Base-by-base conservation (phyloP, 2,888 invertebrate species). In the Drosophila multiciliata region DNA sequence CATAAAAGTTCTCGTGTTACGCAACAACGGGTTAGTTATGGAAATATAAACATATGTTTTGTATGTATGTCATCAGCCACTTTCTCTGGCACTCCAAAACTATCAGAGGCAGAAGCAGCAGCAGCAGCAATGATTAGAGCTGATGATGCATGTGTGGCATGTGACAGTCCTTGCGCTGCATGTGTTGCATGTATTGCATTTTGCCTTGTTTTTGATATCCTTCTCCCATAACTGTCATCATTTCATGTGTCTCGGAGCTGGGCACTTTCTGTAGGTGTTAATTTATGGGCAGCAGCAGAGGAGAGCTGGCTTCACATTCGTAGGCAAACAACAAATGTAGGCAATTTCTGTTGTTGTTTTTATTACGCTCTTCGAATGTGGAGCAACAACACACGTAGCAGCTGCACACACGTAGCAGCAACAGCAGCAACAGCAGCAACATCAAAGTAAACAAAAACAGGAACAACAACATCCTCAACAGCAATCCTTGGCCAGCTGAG, bases 171-270 rank as follows among this genome's bases (percentile, higher is more conserved):
- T 60, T 29, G 29, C 74, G 79, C 55, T 58, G 59, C 36, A 38
- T n/a, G 68, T 29, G 36, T 48, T 64, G 36, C 52, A 42, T 66
- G 12, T 48, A 40, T 52, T 52, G 71, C 52, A 38, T 58, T 63
- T 53, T 49, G 71, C 57, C 66, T 62, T 79, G 66, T 66, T 75
- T 38, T 42, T 59, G 72, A 80, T 88, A 88, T 88, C 87, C 90
- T 90, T 88, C 82, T 79, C 66, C 76, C 86, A 90, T 89, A 84
- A 83, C 75, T 88, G 90, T 90, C 87, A 85, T 75, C 83, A 68
- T 83, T 73, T 70, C 60, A 69, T 75, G 60, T 66, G 52, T 36
- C 57, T 49, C 29, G 12, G 7, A 3, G n/a, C 15, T 0, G 29
- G 54, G 4, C 57, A 57, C 71, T 79, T 50, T 67, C 64, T 58